A percentile compares a stretch with the other conserved stretches of the same genome.
phyloP scores from a whole-genome alignment of 2,888 invertebrate genomes.

The Cephus rjabovi region DNA sequence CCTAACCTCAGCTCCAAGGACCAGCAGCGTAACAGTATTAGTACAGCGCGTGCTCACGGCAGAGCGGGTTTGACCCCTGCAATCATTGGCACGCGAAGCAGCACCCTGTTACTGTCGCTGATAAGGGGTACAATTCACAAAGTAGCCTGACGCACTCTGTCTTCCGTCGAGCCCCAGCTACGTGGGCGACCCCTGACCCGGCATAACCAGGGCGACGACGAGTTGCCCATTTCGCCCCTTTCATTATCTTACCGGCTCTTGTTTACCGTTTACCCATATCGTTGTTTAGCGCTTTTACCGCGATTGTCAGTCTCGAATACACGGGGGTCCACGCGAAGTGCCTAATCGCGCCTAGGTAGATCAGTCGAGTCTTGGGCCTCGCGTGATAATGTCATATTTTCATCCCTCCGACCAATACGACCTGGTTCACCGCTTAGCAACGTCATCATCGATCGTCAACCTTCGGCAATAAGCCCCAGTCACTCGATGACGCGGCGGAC shows the following conservation, averaged over 20 bases:
- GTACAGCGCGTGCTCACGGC: conserved; percentile 43
- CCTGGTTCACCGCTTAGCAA: not conserved
- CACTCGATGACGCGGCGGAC: not conserved
- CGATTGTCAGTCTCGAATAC: too few species aligned
- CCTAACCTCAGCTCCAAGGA: not conserved
- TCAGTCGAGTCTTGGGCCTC: not conserved
- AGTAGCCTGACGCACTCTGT: too few species aligned
- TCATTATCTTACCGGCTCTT: too few species aligned
- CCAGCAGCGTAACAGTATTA: conserved; percentile 43
- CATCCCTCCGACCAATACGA: not conserved
- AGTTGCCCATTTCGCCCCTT: too few species aligned
- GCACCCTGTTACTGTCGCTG: conserved; percentile 44
- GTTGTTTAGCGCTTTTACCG: too few species aligned
- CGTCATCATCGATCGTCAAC: not conserved
- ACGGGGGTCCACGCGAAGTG: too few species aligned
- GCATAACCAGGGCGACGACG: not conserved
- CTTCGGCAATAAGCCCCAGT: not conserved
- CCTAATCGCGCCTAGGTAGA: not conserved
- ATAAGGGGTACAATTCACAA: conserved; percentile 44
- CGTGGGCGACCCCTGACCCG: not conserved
- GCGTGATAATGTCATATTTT: not conserved
- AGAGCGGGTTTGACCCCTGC: conserved; percentile 49
- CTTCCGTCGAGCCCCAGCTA: not conserved
- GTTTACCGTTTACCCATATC: too few species aligned
- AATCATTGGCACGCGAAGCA: conserved; percentile 54